Evolutionary conservation across 2,113 vertebrate genomes (phyloP), one percentile per base, ranked within the genome.

Genomic region (Cacatua alba): DNA sequence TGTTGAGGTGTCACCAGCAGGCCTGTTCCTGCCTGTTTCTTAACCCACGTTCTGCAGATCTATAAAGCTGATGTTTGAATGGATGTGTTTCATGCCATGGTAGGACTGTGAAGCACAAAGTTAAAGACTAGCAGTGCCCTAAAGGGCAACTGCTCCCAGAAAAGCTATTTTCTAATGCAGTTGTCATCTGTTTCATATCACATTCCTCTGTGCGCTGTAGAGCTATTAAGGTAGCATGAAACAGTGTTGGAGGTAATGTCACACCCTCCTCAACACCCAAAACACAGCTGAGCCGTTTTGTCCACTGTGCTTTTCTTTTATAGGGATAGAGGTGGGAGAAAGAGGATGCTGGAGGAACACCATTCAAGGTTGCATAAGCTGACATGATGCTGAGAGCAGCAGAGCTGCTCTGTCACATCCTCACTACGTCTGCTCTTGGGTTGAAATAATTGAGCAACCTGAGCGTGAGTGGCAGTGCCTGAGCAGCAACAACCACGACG

Each of bases 391-490:
- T 57, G 57, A 83, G 33, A 78, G 19, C 77, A 76, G 29, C 7
- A 43, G 18, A 62, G 29, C 10, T 83, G 28, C 74, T 72, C 44
- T 89, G 44, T 55, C 72, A 71, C 0, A 0, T 33, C 39, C 69
- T 49, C 0, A 0, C 39, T 11, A 49, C 9, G 6, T 39, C 52
- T 52, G 29, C 15, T 71, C 37, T 31, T 77, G 20, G 17, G 10
- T 11, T 60, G n/a, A 64, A 84, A 64, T 25, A 33, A 39, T 2
- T 24, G 53, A 74, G 41, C 25, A 74, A 35, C 43, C 39, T 82
- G 17, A 74, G 37, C 4, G 17, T 35, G 13, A 81, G 24, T 1
- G 0, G 1, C 10, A 10, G 28, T 17, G 18, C 44, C 75, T 31
- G 41, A 82, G 41, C 8, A 10, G 44, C 44, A 65, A 17, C 44